Percentiles rank a stretch among this genome's conserved stretches.
Evolutionary conservation across 2,113 vertebrate species (phyloP).

Genomic region (Gambusia holbrooki): DNA sequence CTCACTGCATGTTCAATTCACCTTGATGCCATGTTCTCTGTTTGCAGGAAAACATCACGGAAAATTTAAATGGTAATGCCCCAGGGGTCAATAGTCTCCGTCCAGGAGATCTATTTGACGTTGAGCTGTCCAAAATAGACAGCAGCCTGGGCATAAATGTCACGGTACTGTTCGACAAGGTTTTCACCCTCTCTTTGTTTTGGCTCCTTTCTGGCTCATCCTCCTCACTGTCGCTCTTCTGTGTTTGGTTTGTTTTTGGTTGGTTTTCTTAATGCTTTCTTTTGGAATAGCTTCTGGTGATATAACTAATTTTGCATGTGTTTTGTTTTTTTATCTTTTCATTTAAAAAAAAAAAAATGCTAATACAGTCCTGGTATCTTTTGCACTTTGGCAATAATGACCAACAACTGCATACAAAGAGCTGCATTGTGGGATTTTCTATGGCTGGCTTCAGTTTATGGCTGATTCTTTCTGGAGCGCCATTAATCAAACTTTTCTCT

Average conservation of each 20-base stretch:
- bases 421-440: constrained; percentile 4
- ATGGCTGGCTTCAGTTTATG: background rate
- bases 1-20: constrained; percentile 68
- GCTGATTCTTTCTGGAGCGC: constrained; percentile 8
- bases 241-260: constrained; percentile 49
- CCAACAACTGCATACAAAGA: background rate
- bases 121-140: constrained; percentile 97
- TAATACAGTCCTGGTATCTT: constrained; percentile 5
- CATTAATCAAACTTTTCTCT: constrained; percentile 20
- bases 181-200: constrained; percentile 87
- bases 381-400: constrained; percentile 3
- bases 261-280: constrained; percentile 41
- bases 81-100: constrained; percentile 86
- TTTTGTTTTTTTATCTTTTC: constrained; percentile 10
- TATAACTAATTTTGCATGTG: constrained; percentile 45
- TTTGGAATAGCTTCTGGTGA: constrained; percentile 44
- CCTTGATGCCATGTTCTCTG: constrained; percentile 76
- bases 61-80: constrained; percentile 85
- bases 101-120: constrained; percentile 97
- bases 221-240: constrained; percentile 71
- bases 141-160: constrained; percentile 99
- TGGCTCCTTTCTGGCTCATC: constrained; percentile 73
- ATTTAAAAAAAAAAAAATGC: background rate
- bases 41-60: constrained; percentile 88
- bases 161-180: constrained; percentile 99